Conservation (phyloP, 2,113 vertebrate genomes). For the Colaptes auratus region DNA sequence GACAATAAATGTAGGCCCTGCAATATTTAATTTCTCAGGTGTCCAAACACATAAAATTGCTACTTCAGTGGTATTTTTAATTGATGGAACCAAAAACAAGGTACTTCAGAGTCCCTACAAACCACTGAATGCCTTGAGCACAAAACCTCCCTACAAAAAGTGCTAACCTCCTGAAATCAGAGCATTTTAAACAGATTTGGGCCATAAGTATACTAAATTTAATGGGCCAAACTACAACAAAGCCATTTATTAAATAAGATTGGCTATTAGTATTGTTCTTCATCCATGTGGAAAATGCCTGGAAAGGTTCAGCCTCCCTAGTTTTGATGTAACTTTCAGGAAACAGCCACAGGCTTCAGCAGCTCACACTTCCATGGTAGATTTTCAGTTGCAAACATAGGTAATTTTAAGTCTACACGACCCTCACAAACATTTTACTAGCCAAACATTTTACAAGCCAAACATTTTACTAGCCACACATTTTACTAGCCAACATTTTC, state of each 20-base stretch:
- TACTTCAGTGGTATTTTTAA: not conserved
- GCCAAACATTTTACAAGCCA: rapidly evolving
- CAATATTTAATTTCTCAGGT: not conserved
- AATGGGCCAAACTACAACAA: not conserved
- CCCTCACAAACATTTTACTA: not conserved
- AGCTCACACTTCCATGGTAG: not conserved
- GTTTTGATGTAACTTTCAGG: not conserved
- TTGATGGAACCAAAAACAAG: not conserved
- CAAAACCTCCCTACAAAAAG: not conserved
- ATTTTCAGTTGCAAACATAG: not conserved
- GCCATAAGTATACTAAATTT: not conserved
- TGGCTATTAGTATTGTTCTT: not conserved
- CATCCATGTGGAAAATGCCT: not conserved
- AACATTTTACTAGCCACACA: not conserved
- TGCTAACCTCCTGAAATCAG: not conserved
- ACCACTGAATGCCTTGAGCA: not conserved
- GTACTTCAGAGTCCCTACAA: not conserved
- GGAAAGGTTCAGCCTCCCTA: not conserved
- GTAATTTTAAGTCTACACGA: not conserved
- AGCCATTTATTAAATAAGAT: not conserved
- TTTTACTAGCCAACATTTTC: too few relatives aligned
- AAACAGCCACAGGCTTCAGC: not conserved
- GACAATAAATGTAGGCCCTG: not conserved
- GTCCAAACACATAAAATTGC: not conserved
- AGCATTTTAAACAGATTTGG: not conserved